phyloP scores from a whole-genome alignment of 2,888 invertebrate genomes.

The Zeuzera pyrina region DNA sequence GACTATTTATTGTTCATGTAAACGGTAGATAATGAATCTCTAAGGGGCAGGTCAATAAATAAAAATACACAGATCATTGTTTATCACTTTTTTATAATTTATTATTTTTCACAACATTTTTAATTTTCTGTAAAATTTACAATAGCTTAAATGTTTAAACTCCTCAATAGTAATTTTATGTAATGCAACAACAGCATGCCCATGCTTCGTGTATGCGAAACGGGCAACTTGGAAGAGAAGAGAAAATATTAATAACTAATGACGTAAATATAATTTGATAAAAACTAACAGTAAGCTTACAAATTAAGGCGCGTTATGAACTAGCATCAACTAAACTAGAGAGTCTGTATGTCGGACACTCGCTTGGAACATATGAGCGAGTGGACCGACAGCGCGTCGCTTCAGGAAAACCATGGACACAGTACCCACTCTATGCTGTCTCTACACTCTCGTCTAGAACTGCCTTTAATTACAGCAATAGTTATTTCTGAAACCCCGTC shows the following conservation, averaged over 20 bases:
- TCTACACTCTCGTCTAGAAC: no score
- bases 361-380: constrained; percentile 67
- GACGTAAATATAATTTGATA: constrained; percentile 53
- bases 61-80: constrained; percentile 51
- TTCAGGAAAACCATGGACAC: constrained; percentile 9
- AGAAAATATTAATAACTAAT: constrained; percentile 12
- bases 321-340: constrained; percentile 55
- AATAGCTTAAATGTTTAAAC: constrained; percentile 72
- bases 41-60: constrained; percentile 18
- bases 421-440: no score
- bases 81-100: constrained; percentile 73
- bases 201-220: constrained; percentile 36
- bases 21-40: no score
- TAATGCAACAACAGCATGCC: constrained; percentile 48
- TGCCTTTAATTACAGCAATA: no score
- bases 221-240: constrained; percentile 60
- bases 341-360: constrained; percentile 47
- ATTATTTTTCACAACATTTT: constrained; percentile 73
- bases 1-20: no score
- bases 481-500: no score
- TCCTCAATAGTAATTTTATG: constrained; percentile 54
- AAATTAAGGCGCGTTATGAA: constrained; percentile 48
- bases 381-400: constrained; percentile 31
- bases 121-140: constrained; percentile 73
- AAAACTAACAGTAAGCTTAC: constrained; percentile 57